Percentiles rank a stretch among this genome's conserved stretches.
phyloP scores from a whole-genome alignment of 2,113 vertebrate genomes.

The Psephotus haematonotus region DNA sequence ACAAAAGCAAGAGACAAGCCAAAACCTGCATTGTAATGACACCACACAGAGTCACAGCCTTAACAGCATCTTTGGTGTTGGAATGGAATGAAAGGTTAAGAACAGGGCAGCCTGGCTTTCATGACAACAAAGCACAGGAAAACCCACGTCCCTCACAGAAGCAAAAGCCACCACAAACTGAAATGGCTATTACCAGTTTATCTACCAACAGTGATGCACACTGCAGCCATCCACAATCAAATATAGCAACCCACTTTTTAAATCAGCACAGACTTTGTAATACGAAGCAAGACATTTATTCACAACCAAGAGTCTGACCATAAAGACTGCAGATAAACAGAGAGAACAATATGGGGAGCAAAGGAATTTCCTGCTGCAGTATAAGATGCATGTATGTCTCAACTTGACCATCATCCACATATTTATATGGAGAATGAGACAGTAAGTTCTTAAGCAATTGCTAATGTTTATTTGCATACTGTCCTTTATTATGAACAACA shows the following conservation, averaged over 20 bases:
- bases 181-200: neutral
- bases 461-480: neutral
- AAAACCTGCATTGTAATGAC: conserved; percentile 50
- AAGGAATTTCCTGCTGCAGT: neutral
- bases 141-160: neutral
- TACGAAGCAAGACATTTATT: neutral
- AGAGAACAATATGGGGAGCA: neutral
- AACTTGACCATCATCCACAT: neutral
- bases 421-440: neutral
- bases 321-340: neutral
- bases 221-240: neutral
- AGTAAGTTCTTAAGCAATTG: neutral
- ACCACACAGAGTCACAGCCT: conserved; percentile 20
- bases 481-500: neutral
- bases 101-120: conserved; percentile 35
- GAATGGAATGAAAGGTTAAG: conserved; percentile 56
- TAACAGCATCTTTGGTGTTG: neutral
- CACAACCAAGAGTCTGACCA: neutral
- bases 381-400: neutral
- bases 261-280: neutral
- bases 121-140: neutral
- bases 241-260: neutral
- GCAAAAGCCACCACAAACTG: neutral
- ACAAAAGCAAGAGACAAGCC: conserved; percentile 51
- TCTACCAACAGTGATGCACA: neutral